Conservation (phyloP, 2,888 invertebrate species). For the Dione juno region DNA sequence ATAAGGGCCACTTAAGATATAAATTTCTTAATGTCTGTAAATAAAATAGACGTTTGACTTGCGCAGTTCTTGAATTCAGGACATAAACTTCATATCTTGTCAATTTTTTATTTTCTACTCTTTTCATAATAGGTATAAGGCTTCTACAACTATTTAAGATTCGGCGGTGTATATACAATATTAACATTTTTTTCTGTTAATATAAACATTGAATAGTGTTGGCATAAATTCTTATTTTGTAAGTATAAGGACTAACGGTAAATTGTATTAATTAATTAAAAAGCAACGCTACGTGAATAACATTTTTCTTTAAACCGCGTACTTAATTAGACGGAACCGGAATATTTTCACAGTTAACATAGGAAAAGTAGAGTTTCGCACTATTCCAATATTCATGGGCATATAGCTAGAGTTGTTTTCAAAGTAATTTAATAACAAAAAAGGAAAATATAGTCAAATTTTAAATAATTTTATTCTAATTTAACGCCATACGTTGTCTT, state of each 20-base stretch:
- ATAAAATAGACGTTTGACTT: not conserved
- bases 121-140: not conserved
- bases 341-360: slow-evolving; percentile 21
- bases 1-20: slow-evolving; percentile 13
- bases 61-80: not conserved
- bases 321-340: slow-evolving; percentile 34
- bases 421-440: too few relatives aligned
- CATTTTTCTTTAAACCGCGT: slow-evolving; percentile 28
- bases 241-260: slow-evolving; percentile 30
- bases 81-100: slow-evolving; percentile 3
- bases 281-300: slow-evolving; percentile 26
- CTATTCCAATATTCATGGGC: too few relatives aligned
- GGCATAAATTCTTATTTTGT: slow-evolving; percentile 24
- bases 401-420: too few relatives aligned
- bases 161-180: not conserved
- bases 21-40: slow-evolving; percentile 5
- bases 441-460: too few relatives aligned
- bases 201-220: not conserved
- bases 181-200: not conserved
- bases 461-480: too few relatives aligned
- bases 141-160: not conserved
- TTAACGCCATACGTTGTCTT: too few relatives aligned
- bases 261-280: slow-evolving; percentile 30
- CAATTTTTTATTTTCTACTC: not conserved
- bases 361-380: not conserved